phyloP scores from a whole-genome alignment of 2,797 vertebrate species.

The Mionectes olivaceus region DNA sequence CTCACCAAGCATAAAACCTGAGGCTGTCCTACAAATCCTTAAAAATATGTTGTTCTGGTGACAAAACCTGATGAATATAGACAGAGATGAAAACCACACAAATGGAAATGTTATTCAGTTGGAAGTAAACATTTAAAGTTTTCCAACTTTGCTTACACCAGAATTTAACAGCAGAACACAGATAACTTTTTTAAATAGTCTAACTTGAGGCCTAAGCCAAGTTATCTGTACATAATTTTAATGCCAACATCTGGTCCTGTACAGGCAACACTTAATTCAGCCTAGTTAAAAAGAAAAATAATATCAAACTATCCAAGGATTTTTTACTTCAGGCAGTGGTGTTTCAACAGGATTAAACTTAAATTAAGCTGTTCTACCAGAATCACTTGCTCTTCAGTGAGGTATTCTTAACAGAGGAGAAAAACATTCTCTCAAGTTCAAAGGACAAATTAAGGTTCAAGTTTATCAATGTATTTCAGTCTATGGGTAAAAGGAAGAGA shows the following conservation, averaged over 20 bases:
- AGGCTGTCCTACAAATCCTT: conserved; percentile 18
- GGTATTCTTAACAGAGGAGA: not conserved
- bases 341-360: not conserved
- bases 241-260: not conserved
- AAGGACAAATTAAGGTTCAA: conserved; percentile 61
- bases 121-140: not conserved
- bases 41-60: not conserved
- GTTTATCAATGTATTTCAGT: conserved; percentile 34
- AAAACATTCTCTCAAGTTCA: conserved; percentile 36
- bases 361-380: not conserved
- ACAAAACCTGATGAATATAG: not conserved
- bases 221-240: conserved; percentile 20
- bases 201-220: conserved; percentile 29
- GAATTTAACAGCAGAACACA: not conserved
- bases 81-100: not conserved
- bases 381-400: not conserved
- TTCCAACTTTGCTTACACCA: not conserved
- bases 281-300: not conserved
- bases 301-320: not conserved
- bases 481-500: not conserved
- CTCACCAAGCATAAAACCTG: conserved; percentile 30
- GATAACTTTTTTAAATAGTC: not conserved
- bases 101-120: not conserved
- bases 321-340: not conserved
- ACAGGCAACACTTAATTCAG: not conserved